phyloP scores from a whole-genome alignment of 2,797 vertebrate species.

The Epinephelus malabaricus region DNA sequence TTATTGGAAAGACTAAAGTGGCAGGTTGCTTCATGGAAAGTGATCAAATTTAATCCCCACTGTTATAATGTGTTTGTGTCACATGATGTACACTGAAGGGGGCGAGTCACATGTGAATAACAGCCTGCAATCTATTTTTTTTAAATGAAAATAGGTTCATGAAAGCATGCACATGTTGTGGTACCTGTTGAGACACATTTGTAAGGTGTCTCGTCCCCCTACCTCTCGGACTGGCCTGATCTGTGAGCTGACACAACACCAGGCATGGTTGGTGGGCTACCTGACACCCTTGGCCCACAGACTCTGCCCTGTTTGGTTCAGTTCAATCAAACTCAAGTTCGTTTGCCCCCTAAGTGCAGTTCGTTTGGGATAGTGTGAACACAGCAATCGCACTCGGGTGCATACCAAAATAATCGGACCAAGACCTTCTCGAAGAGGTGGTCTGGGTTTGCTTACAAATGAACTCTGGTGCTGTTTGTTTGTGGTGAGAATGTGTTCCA shows the following conservation, averaged over 20 bases:
- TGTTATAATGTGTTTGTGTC: constrained; percentile 22
- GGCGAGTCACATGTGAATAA: constrained; percentile 32
- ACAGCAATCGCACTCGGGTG: no score
- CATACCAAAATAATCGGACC: no score
- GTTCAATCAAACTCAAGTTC: no score
- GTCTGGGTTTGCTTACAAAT: no score
- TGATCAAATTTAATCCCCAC: constrained; percentile 31
- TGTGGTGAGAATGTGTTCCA: no score
- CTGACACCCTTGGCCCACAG: no score
- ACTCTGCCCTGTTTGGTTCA: no score
- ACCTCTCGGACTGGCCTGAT: not conserved
- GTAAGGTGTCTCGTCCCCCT: not conserved
- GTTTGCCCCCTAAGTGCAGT: no score
- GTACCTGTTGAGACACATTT: not conserved
- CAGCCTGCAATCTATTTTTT: constrained; percentile 6
- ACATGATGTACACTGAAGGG: not conserved
- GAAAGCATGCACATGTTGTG: no score
- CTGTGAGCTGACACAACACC: not conserved
- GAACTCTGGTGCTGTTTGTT: no score
- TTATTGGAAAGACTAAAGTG: constrained; percentile 20
- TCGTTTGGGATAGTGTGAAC: no score
- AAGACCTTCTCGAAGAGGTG: no score
- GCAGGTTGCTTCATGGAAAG: constrained; percentile 25
- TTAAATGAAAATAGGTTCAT: not conserved
- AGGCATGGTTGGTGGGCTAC: not conserved